Evolutionary conservation across 2,113 vertebrate genomes (phyloP).

Genomic region (western clawed frog (Xenopus tropicalis)): DNA sequence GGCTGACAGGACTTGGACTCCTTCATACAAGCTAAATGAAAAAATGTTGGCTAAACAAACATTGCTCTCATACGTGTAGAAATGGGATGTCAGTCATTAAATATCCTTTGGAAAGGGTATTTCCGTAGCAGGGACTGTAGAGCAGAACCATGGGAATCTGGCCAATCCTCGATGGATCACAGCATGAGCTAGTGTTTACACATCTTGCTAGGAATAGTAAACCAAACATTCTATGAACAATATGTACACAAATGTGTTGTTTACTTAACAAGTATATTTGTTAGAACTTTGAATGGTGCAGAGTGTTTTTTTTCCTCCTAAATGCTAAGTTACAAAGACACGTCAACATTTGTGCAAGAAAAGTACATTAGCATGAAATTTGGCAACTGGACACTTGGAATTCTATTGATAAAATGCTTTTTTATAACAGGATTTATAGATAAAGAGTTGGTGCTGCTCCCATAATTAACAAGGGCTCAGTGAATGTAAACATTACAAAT

Average conservation of each 20-base stretch:
- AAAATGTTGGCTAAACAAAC: no score
- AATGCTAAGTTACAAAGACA: background rate
- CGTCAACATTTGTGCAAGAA: background rate
- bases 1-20: no score
- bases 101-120: background rate
- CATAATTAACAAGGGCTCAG: no score
- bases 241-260: constrained; percentile 1
- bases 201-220: background rate
- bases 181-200: background rate
- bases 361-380: background rate
- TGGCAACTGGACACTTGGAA: background rate
- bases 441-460: no score
- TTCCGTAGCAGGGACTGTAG: background rate
- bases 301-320: background rate
- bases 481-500: no score
- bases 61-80: no score
- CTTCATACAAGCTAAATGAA: no score
- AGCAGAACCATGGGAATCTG: background rate
- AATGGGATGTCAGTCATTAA: background rate
- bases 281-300: no score
- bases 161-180: background rate
- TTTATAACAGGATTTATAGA: no score
- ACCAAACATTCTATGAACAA: constrained; percentile 3
- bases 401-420: background rate
- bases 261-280: background rate